These are phyloP conservation scores for Scytalopus superciliaris DNA, from an alignment of 2,113 vertebrate species.

Conservation along the genomic window DNA sequence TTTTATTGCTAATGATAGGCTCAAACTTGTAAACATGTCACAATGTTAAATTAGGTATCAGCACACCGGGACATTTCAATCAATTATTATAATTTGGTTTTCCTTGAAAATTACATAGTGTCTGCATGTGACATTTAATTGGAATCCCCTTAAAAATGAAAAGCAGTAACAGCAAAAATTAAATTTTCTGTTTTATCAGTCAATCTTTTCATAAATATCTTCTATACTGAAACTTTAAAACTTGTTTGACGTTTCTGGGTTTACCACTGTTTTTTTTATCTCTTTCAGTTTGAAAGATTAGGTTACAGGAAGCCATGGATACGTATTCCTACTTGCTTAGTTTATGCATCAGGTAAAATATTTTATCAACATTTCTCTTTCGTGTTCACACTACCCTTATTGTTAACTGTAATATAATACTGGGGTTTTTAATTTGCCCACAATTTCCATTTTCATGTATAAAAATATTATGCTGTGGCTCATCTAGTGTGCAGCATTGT, in stretches of 20 bases:
- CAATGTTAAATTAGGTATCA: not conserved
- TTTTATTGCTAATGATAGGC: not conserved
- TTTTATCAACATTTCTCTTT: not conserved
- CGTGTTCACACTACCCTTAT: not conserved
- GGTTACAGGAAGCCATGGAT: constrained; percentile 85
- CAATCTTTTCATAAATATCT: not conserved
- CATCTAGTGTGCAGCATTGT: not conserved
- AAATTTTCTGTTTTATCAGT: not conserved
- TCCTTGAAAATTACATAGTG: not conserved
- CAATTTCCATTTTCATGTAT: not conserved
- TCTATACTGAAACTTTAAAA: not conserved
- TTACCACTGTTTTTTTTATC: not conserved
- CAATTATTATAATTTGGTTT: not conserved
- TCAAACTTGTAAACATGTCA: not conserved
- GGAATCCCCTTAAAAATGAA: not conserved
- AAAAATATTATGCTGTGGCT: not conserved
- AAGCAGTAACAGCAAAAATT: not conserved
- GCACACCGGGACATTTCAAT: not conserved
- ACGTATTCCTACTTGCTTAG: constrained; percentile 81
- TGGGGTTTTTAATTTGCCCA: not conserved
- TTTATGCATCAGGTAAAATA: constrained; percentile 87
- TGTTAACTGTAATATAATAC: not conserved
- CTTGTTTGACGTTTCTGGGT: not conserved
- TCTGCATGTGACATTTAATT: not conserved
- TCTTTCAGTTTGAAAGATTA: constrained; percentile 87